phyloP scores from a whole-genome alignment of 2,797 vertebrate species.

The Halcyon chelicuti region DNA sequence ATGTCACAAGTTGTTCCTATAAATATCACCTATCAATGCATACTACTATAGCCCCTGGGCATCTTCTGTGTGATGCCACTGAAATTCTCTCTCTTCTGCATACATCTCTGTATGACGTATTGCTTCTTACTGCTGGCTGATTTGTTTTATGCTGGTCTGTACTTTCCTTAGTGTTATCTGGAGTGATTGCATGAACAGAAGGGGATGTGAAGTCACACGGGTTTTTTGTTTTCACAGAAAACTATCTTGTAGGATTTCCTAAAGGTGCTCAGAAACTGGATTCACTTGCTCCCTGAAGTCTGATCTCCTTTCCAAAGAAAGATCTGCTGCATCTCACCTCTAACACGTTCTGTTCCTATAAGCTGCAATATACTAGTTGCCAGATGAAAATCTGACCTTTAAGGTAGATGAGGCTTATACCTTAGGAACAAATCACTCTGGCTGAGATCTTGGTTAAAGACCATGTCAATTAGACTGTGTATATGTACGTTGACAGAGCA shows the following conservation, averaged over 20 bases:
- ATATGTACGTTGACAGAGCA: background rate
- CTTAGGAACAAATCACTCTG: background rate
- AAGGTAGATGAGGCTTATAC: background rate
- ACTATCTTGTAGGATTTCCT: background rate
- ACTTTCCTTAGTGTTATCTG: background rate
- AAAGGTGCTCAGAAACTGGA: background rate
- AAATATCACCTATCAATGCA: background rate
- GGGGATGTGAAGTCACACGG: background rate
- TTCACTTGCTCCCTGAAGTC: background rate
- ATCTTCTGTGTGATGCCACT: background rate
- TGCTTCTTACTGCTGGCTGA: background rate
- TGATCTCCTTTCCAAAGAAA: background rate
- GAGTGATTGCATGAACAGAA: background rate
- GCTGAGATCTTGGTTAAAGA: background rate
- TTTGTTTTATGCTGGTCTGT: background rate
- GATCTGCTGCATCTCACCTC: background rate
- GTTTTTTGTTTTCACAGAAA: background rate
- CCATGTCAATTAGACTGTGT: background rate
- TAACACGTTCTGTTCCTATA: background rate
- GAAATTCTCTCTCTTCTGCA: background rate
- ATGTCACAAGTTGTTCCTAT: background rate
- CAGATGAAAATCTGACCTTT: background rate
- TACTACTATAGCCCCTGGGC: background rate
- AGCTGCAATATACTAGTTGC: background rate
- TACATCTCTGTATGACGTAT: background rate